phyloP scores from a whole-genome alignment of 2,113 vertebrate species.

The Nyctereutes procyonoides region DNA sequence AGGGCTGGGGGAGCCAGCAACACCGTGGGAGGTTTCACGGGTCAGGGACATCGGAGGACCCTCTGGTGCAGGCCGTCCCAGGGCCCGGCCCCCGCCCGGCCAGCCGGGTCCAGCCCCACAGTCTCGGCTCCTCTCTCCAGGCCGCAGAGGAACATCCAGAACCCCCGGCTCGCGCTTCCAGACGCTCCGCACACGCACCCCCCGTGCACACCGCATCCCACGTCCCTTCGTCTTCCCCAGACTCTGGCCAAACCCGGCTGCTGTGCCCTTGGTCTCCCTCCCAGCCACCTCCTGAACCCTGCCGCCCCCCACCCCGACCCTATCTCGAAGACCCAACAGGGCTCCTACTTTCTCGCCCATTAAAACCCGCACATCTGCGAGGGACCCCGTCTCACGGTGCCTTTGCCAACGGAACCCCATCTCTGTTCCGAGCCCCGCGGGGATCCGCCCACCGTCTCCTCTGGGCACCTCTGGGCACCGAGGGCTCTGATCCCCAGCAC shows the following conservation, averaged over 20 bases:
- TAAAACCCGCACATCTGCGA: background rate
- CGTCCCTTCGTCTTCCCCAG: rapidly evolving
- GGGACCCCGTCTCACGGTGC: rapidly evolving
- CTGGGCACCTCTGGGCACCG: background rate
- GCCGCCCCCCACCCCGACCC: background rate
- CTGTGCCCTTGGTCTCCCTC: rapidly evolving
- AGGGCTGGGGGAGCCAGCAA: rapidly evolving
- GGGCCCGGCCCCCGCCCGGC: background rate
- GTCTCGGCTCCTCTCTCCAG: background rate
- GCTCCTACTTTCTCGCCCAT: background rate
- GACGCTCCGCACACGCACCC: rapidly evolving
- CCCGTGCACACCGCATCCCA: rapidly evolving
- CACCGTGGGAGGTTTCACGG: rapidly evolving
- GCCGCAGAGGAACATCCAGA: rapidly evolving
- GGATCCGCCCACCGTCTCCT: rapidly evolving
- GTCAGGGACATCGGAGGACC: background rate
- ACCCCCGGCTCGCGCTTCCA: rapidly evolving
- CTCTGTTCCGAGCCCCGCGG: background rate
- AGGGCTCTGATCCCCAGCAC: too few relatives aligned
- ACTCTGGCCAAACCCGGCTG: rapidly evolving
- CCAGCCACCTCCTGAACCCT: background rate
- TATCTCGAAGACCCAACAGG: background rate
- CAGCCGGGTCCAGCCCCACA: background rate
- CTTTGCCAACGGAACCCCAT: background rate
- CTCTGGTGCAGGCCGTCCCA: rapidly evolving